Conservation (phyloP, 2,797 vertebrate species). For the Cossypha niveicapilla region DNA sequence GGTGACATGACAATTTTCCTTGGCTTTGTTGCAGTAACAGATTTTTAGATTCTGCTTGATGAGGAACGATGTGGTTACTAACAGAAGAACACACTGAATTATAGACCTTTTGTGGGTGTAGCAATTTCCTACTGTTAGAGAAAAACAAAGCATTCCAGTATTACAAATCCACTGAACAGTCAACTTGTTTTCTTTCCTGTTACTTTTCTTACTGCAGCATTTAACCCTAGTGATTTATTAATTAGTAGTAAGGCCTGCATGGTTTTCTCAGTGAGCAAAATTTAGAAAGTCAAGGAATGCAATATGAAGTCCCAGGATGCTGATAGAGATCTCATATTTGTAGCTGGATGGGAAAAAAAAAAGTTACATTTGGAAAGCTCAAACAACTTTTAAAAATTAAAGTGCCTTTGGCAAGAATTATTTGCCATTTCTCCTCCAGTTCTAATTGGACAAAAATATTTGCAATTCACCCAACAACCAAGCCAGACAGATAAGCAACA, state of each 20-base stretch:
- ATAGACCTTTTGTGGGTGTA: background rate
- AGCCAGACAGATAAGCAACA: background rate
- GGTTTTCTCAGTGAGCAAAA: background rate
- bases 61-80: background rate
- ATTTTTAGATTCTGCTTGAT: background rate
- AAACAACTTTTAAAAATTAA: background rate
- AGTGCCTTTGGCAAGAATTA: accelerated
- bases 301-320: background rate
- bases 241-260: background rate
- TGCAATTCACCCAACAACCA: background rate
- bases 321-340: background rate
- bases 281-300: background rate
- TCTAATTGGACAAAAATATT: background rate
- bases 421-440: background rate
- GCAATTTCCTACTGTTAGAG: background rate
- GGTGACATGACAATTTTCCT: background rate
- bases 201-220: background rate
- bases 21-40: background rate
- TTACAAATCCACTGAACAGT: background rate
- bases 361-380: background rate
- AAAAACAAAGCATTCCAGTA: background rate
- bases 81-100: background rate
- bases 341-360: background rate
- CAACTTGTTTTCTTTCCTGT: background rate
- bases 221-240: background rate